These are phyloP conservation scores for Procambarus virginalis DNA, from an alignment of 1,140 invertebrate genomes.

Conservation along the genomic window DNA sequence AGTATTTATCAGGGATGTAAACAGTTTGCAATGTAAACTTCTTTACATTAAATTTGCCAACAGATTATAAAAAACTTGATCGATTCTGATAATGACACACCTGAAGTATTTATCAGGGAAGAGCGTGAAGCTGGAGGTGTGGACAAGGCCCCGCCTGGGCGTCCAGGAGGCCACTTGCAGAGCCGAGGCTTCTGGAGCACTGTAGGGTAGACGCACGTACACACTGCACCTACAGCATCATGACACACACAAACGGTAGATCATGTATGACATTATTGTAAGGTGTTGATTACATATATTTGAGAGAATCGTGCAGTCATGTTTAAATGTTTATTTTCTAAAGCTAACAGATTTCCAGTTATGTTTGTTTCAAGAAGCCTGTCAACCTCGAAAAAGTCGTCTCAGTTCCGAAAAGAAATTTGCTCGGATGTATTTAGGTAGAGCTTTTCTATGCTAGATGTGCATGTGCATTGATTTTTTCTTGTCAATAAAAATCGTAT, in stretches of 20 bases:
- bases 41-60: too few relatives aligned
- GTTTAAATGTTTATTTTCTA: neutral
- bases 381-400: too few relatives aligned
- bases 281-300: too few relatives aligned
- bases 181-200: neutral
- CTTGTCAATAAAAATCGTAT: too few relatives aligned
- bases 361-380: neutral
- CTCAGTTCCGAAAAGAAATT: neutral
- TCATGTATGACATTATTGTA: neutral
- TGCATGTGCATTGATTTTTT: too few relatives aligned
- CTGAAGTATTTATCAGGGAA: neutral
- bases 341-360: neutral
- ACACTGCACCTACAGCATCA: neutral
- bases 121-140: neutral
- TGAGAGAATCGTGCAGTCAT: too few relatives aligned
- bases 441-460: neutral
- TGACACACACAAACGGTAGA: neutral
- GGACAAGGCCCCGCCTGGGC: neutral
- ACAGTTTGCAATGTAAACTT: too few relatives aligned
- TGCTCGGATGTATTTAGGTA: neutral
- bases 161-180: neutral
- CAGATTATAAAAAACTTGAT: too few relatives aligned
- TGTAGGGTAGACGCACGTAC: neutral
- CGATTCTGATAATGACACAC: neutral
- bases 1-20: too few relatives aligned